Conservation (phyloP, 2,888 invertebrate species). For the Stenotaenia linearis region DNA sequence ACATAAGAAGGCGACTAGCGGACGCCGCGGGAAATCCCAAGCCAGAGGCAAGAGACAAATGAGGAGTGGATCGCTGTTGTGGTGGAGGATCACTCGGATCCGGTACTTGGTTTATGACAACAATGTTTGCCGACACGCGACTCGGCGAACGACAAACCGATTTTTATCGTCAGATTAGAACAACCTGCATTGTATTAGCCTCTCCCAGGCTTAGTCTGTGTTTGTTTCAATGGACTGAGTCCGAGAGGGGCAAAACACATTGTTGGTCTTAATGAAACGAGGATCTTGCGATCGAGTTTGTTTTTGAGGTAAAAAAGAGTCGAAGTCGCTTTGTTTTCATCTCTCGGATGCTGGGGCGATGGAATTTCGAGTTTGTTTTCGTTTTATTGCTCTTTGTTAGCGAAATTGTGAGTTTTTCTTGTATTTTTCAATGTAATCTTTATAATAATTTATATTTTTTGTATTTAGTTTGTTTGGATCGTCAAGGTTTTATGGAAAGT, state of each 20-base stretch:
- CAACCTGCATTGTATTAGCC: constrained; percentile 21
- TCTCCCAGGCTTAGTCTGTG: constrained; percentile 33
- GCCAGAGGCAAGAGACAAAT: not conserved
- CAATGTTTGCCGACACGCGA: not conserved
- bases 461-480: not conserved
- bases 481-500: not conserved
- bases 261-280: not conserved
- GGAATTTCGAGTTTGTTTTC: no score
- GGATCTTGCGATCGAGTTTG: no score
- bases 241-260: constrained; percentile 27
- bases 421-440: not conserved
- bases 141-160: no score
- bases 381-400: no score
- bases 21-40: constrained; percentile 5
- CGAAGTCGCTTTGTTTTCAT: no score
- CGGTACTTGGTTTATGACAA: not conserved
- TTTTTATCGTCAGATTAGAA: not conserved
- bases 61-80: not conserved
- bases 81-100: no score
- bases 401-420: no score
- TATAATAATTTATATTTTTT: not conserved
- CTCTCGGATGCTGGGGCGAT: no score
- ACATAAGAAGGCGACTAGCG: not conserved
- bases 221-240: not conserved
- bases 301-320: no score